Evolutionary conservation across 2,113 vertebrate species (phyloP).

Genomic region (Hymenochirus boettgeri): DNA sequence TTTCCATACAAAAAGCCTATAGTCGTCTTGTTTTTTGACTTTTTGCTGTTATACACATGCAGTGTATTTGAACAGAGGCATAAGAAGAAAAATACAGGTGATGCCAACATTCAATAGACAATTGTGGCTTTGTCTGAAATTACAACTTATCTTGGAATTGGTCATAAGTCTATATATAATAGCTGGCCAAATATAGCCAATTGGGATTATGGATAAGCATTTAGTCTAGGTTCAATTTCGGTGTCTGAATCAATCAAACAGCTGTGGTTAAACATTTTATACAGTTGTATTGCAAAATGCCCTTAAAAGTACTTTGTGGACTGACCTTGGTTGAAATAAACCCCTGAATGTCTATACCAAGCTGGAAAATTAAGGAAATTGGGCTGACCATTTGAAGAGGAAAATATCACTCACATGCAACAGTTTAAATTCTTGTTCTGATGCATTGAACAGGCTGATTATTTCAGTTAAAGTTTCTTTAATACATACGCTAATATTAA

Average conservation of each 20-base stretch:
- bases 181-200: conserved; percentile 9
- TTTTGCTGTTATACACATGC: background rate
- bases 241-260: background rate
- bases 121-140: conserved; percentile 1
- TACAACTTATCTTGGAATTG: conserved; percentile 7
- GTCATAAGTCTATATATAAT: background rate
- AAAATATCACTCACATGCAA: no score
- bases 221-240: background rate
- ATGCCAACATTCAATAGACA: background rate
- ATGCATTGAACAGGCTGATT: no score
- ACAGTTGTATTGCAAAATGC: no score
- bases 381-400: no score
- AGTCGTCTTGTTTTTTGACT: no score
- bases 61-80: background rate
- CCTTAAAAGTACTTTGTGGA: background rate
- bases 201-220: background rate
- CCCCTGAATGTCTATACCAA: background rate
- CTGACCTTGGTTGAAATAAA: background rate
- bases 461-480: no score
- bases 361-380: no score
- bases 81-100: background rate
- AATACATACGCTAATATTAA: no score
- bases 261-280: background rate
- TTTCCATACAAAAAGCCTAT: no score
- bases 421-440: no score